Evolutionary conservation across 2,888 invertebrate genomes (phyloP).

Genomic region (Drosophila subsilvestris): DNA sequence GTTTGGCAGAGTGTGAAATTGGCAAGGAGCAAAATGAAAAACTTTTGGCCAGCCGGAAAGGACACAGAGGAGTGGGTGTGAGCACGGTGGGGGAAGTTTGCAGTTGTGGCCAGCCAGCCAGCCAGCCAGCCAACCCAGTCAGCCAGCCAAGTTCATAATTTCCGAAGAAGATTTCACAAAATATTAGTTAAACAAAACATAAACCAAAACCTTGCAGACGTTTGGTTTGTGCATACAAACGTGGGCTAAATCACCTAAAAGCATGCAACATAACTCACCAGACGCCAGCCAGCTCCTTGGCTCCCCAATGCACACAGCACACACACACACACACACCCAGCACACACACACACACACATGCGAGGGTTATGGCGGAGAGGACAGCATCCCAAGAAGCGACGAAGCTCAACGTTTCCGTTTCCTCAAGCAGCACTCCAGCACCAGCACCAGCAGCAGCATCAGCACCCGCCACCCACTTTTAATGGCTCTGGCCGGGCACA

Average conservation of each 20-base stretch:
- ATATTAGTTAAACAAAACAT: constrained; percentile 80
- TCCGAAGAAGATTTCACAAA: constrained; percentile 71
- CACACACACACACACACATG: constrained; percentile 25
- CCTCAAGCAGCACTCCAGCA: constrained; percentile 68
- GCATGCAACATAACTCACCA: constrained; percentile 78
- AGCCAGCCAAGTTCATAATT: constrained; percentile 69
- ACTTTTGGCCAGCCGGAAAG: constrained; percentile 51
- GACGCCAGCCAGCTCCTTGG: constrained; percentile 71
- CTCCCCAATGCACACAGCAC: constrained; percentile 12
- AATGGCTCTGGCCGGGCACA: constrained; percentile 58
- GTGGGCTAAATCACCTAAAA: constrained; percentile 78
- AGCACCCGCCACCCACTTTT: constrained; percentile 55
- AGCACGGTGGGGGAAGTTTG: constrained; percentile 20
- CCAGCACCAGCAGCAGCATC: constrained; percentile 6
- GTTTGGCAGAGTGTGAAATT: constrained; percentile 78
- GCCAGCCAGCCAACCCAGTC: constrained; percentile 13
- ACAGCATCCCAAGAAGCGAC: constrained; percentile 77
- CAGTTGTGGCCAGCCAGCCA: constrained; percentile 51
- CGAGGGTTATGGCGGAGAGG: not conserved
- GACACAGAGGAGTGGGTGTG: not conserved
- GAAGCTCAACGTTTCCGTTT: constrained; percentile 81
- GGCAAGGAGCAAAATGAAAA: constrained; percentile 75
- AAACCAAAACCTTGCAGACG: constrained; percentile 76
- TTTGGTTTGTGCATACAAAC: constrained; percentile 77
- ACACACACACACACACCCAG: constrained; percentile 25